Evolutionary conservation across 1,140 invertebrate species (phyloP), one percentile per base, ranked within the genome.

Genomic region (Zaprionus tsacasi): DNA sequence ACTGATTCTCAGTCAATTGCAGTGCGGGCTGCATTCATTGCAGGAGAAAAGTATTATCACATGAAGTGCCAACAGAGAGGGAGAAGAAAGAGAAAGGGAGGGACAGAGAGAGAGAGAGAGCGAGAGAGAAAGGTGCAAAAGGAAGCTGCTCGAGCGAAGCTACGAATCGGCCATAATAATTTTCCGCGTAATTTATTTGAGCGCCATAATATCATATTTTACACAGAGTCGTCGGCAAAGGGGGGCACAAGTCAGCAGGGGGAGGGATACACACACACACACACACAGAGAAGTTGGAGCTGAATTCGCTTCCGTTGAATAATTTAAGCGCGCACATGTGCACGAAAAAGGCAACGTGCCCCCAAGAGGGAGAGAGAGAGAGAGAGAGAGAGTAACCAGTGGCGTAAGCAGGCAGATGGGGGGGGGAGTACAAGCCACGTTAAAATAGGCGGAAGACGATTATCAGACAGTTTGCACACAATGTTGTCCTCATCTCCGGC

Each of bases 131-230:
- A 15, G n/a, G 30, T 8, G 25, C 10, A 38, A 30, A 12, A 55
- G 63, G 61, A 17, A 45, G n/a, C 40, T 40, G 38, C 38, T 40
- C 13, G 25, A 48, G 56, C 27, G 60, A 45, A 73, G 70, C 66
- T 67, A 50, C 57, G 67, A 67, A 67, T 78, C 67, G 75, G 67
- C 85, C 72, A 81, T 89, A 89, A 89, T 85, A 90, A 89, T 90
- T 89, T 89, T 89, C 81, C 85, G 86, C 86, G 85, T 89, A 89
- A 89, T 89, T 89, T 89, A 89, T 89, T 89, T 89, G 81, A 90
- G 81, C 86, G 57, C 69, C 79, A 74, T 89, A 89, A 89, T 89
- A 85, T 89, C 85, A 89, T 89, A 89, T 89, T 90, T 89, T 80
- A 90, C 68, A 59, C 71, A 43, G 6, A 13, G 38, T 11, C 13